Percentiles rank a stretch among this genome's conserved stretches.
Conservation (phyloP, 2,888 invertebrate genomes). For the Pseudococcus longispinus region DNA sequence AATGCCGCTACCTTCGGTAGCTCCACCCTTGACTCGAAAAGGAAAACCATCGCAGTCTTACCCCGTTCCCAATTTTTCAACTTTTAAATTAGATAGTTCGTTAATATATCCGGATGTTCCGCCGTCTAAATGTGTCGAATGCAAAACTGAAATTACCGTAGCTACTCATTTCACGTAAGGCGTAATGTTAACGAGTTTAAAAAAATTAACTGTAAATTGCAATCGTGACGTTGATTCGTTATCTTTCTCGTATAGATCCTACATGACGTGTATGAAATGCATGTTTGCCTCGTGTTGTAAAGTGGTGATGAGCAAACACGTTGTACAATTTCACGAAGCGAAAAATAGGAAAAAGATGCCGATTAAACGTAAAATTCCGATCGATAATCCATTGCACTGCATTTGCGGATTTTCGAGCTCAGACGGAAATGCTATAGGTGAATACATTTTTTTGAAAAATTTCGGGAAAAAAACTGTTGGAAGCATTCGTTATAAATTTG, state of each 20-base stretch:
- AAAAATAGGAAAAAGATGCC: neutral
- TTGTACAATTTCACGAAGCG: constrained; percentile 4
- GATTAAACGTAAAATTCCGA: constrained; percentile 2
- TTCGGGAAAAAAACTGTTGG: neutral
- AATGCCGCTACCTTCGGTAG: constrained; percentile 32
- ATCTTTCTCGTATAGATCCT: neutral
- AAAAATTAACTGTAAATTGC: too few species aligned
- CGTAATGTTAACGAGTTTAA: neutral
- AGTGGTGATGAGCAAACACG: constrained; percentile 35
- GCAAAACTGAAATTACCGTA: constrained; percentile 21
- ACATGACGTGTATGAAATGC: constrained; percentile 32
- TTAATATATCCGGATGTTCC: constrained; percentile 39
- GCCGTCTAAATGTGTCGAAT: constrained; percentile 35
- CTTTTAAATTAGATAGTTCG: neutral
- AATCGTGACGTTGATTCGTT: too few species aligned
- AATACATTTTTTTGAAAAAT: neutral
- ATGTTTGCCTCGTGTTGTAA: constrained; percentile 44
- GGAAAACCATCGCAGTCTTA: neutral
- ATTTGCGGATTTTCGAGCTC: constrained; percentile 73
- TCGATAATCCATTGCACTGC: constrained; percentile 73
- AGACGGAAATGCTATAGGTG: constrained; percentile 66
- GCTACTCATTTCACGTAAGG: constrained; percentile 49
- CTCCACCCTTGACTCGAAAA: constrained; percentile 4
- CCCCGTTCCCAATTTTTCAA: constrained; percentile 36
- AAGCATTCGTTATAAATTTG: neutral